Conservation (phyloP, 2,888 invertebrate species). For the Galeruca laticollis region DNA sequence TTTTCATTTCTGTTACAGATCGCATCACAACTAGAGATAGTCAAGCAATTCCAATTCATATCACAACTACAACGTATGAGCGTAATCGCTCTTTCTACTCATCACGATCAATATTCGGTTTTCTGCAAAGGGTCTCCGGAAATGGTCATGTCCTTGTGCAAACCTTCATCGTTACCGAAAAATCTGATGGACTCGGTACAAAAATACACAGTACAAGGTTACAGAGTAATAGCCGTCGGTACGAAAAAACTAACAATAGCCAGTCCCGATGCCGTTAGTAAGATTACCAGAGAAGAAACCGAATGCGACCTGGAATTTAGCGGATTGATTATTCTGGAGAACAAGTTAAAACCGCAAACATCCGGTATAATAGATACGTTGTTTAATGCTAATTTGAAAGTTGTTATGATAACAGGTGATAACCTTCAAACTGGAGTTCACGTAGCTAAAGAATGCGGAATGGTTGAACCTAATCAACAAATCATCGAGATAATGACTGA, state of each 20-base stretch:
- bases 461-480: conserved; percentile 65
- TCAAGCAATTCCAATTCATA: conserved; percentile 82
- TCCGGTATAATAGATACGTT: conserved; percentile 82
- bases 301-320: conserved; percentile 86
- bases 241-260: conserved; percentile 74
- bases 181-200: conserved; percentile 81
- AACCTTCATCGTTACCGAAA: conserved; percentile 79
- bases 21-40: conserved; percentile 67
- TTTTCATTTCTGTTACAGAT: conserved; percentile 26
- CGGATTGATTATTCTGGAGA: conserved; percentile 94
- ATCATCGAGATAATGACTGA: conserved; percentile 55
- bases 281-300: conserved; percentile 80
- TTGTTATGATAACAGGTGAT: conserved; percentile 95
- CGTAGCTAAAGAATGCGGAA: conserved; percentile 91
- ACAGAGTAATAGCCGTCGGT: conserved; percentile 90
- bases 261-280: conserved; percentile 77
- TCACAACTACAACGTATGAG: conserved; percentile 91
- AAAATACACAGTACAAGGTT: conserved; percentile 87
- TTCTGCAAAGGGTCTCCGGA: conserved; percentile 96
- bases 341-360: conserved; percentile 90
- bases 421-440: conserved; percentile 92
- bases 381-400: conserved; percentile 86
- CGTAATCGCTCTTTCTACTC: conserved; percentile 80
- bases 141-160: conserved; percentile 83
- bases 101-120: conserved; percentile 79